These are phyloP conservation scores for Zeugodacus cucurbitae DNA, from an alignment of 1,140 invertebrate genomes.

Conservation along the genomic window DNA sequence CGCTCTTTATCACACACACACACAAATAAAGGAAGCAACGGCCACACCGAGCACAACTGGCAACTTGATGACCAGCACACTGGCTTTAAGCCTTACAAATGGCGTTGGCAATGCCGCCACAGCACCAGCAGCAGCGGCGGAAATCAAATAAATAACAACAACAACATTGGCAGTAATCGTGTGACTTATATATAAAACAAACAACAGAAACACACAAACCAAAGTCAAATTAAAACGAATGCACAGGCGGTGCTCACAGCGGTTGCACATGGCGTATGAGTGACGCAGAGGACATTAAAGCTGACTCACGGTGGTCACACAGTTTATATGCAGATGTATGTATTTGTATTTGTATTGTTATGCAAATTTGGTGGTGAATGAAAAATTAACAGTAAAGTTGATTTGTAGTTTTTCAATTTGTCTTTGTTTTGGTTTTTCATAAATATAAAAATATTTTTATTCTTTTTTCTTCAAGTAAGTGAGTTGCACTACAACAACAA, in stretches of 20 bases:
- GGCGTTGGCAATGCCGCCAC: slow-evolving; percentile 47
- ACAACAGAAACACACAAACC: not conserved
- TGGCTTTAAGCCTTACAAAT: slow-evolving; percentile 54
- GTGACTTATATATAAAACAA: not conserved
- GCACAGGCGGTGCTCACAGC: too few relatives aligned
- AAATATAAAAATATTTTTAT: not conserved
- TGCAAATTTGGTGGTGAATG: not conserved
- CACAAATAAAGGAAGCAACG: slow-evolving; percentile 56
- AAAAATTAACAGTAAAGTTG: not conserved
- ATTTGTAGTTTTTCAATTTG: not conserved
- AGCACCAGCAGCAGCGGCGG: slow-evolving; percentile 33
- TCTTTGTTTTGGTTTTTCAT: not conserved
- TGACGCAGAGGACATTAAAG: not conserved
- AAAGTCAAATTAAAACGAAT: slow-evolving; percentile 30
- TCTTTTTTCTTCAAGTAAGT: not conserved
- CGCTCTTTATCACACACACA: too few relatives aligned
- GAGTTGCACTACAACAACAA: not conserved
- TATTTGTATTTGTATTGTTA: not conserved
- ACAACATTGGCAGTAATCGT: not conserved
- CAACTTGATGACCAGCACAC: slow-evolving; percentile 56
- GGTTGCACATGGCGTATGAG: not conserved
- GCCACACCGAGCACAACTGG: slow-evolving; percentile 44
- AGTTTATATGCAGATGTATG: not conserved
- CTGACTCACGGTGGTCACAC: too few relatives aligned
- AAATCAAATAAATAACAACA: slow-evolving; percentile 9